Evolutionary conservation across 2,888 invertebrate species (phyloP).

Genomic region (Phyllotreta cruciferae): DNA sequence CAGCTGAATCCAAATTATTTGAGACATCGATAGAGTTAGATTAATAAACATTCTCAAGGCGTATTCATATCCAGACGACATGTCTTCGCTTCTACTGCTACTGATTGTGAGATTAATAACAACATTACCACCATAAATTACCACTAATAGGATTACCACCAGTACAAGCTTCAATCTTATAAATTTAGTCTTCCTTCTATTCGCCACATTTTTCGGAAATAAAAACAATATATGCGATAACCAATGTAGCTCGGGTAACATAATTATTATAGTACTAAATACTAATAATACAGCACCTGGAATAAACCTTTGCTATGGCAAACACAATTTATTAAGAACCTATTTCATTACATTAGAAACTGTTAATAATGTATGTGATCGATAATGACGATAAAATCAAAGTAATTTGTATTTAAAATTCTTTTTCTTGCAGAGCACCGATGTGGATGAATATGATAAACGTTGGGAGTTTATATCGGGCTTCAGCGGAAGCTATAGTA

Average conservation of each 20-base stretch:
- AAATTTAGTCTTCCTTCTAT: not conserved
- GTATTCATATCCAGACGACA: not conserved
- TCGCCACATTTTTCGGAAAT: slow-evolving; percentile 1
- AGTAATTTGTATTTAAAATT: too few relatives aligned
- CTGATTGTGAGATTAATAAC: too few relatives aligned
- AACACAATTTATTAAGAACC: too few relatives aligned
- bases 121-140: not conserved
- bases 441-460: slow-evolving; percentile 77
- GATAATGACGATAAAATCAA: too few relatives aligned
- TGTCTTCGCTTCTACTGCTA: too few relatives aligned
- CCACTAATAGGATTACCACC: not conserved
- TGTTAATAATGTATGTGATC: too few relatives aligned
- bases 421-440: slow-evolving; percentile 71
- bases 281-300: too few relatives aligned
- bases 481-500: slow-evolving; percentile 79
- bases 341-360: too few relatives aligned
- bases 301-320: too few relatives aligned
- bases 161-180: not conserved
- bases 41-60: not conserved
- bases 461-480: slow-evolving; percentile 81
- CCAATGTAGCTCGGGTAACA: slow-evolving; percentile 3
- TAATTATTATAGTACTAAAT: not conserved
- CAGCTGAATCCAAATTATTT: not conserved
- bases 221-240: not conserved
- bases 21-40: not conserved